Conservation (phyloP, 1,140 invertebrate genomes). For the Drosophila ercepeae region DNA sequence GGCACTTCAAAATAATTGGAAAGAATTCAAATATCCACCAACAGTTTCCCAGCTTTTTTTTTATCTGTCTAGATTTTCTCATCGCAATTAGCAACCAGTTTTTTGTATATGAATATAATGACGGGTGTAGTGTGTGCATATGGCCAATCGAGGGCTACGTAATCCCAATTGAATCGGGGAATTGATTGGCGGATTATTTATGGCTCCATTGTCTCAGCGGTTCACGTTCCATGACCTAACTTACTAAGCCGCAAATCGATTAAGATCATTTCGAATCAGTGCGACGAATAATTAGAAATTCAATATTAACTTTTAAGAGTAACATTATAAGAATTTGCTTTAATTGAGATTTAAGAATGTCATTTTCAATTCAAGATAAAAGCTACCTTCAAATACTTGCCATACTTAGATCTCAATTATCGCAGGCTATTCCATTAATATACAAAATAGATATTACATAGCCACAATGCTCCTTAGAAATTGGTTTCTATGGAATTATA, state of each 20-base stretch:
- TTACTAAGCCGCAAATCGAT: slow-evolving; percentile 32
- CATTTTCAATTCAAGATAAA: no score
- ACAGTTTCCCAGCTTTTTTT: slow-evolving; percentile 20
- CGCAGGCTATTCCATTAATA: no score
- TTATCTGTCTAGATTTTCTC: slow-evolving; percentile 37
- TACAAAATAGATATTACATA: no score
- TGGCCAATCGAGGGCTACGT: slow-evolving; percentile 34
- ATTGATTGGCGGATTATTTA: slow-evolving; percentile 52
- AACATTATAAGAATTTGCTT: not conserved
- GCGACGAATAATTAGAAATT: not conserved
- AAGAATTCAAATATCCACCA: slow-evolving; percentile 42
- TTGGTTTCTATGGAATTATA: no score
- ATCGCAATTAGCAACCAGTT: slow-evolving; percentile 69
- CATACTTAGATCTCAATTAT: no score
- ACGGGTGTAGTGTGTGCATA: slow-evolving; percentile 28
- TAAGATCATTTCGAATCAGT: slow-evolving; percentile 8
- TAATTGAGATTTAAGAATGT: not conserved
- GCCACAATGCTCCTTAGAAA: no score
- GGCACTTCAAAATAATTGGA: slow-evolving; percentile 47
- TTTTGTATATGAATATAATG: slow-evolving; percentile 51
- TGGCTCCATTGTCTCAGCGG: slow-evolving; percentile 58
- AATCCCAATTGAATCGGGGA: slow-evolving; percentile 38
- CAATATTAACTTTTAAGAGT: not conserved
- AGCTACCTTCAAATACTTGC: no score
- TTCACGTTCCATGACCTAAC: slow-evolving; percentile 68